phyloP scores from a whole-genome alignment of 2,113 vertebrate genomes.

The Takifugu flavidus region DNA sequence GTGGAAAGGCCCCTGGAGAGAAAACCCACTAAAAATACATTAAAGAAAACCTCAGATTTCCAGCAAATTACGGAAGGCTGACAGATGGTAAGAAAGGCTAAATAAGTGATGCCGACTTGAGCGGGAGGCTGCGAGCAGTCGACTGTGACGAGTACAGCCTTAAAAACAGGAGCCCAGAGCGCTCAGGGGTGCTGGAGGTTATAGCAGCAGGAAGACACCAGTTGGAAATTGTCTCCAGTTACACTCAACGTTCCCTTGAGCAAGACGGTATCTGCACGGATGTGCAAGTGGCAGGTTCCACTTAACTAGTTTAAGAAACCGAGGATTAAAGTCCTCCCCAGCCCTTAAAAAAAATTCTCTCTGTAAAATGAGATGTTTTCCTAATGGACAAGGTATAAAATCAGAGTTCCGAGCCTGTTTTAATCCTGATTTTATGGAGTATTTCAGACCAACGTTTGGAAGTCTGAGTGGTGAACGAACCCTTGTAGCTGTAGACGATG shows the following conservation, averaged over 20 bases:
- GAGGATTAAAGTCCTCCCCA: too few species aligned
- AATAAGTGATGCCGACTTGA: constrained; percentile 60
- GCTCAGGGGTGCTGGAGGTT: constrained; percentile 13
- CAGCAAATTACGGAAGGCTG: constrained; percentile 47
- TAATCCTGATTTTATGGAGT: neutral
- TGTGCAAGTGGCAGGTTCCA: too few species aligned
- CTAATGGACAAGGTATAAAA: too few species aligned
- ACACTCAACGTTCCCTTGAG: neutral
- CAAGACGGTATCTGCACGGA: constrained; percentile 1
- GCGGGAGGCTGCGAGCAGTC: constrained; percentile 45
- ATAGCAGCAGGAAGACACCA: neutral
- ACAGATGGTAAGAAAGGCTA: constrained; percentile 59
- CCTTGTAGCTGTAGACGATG: constrained; percentile 83
- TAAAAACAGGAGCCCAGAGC: constrained; percentile 28
- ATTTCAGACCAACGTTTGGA: too few species aligned
- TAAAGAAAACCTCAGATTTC: constrained; percentile 40
- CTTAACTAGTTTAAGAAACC: too few species aligned
- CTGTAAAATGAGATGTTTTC: too few species aligned
- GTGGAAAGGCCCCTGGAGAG: constrained; percentile 40
- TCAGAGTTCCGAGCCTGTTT: too few species aligned
- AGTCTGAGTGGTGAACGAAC: constrained; percentile 56
- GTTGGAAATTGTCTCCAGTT: neutral
- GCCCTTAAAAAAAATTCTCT: too few species aligned
- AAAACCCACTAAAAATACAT: constrained; percentile 61
- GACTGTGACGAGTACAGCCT: constrained; percentile 46